These are phyloP conservation scores for Lordiphosa clarofinis DNA, from an alignment of 1,140 invertebrate species.

Conservation along the genomic window DNA sequence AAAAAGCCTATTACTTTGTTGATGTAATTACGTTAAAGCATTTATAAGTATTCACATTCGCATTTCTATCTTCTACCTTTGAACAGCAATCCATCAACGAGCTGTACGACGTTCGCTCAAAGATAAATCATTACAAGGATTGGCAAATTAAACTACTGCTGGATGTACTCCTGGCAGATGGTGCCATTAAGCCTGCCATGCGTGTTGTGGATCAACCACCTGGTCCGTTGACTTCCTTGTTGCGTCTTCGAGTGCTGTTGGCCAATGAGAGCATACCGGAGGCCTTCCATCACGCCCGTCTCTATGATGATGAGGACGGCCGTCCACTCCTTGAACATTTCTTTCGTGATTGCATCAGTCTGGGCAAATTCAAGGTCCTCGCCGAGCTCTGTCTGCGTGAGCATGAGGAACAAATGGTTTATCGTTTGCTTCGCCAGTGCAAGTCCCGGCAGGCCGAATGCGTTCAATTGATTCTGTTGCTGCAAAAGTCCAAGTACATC, in stretches of 20 bases:
- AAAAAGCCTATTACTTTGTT: too few relatives aligned
- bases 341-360: constrained; percentile 48
- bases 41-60: too few relatives aligned
- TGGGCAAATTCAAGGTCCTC: constrained; percentile 46
- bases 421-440: constrained; percentile 38
- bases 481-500: constrained; percentile 71
- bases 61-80: constrained; percentile 17
- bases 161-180: constrained; percentile 36
- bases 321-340: constrained; percentile 56
- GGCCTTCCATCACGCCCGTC: constrained; percentile 66
- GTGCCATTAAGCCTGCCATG: constrained; percentile 39
- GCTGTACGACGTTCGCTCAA: constrained; percentile 69
- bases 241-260: constrained; percentile 53
- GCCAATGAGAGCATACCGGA: constrained; percentile 57
- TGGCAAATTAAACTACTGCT: constrained; percentile 80
- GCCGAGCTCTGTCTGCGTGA: constrained; percentile 52
- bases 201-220: constrained; percentile 37
- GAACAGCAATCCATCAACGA: constrained; percentile 81
- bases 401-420: constrained; percentile 51
- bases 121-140: constrained; percentile 77
- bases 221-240: constrained; percentile 15
- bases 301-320: constrained; percentile 33
- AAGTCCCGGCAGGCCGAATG: constrained; percentile 41
- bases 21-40: too few relatives aligned
- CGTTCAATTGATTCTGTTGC: constrained; percentile 62